Base-by-base conservation (phyloP, 2,113 vertebrate genomes). In the Elanus axillaris region DNA sequence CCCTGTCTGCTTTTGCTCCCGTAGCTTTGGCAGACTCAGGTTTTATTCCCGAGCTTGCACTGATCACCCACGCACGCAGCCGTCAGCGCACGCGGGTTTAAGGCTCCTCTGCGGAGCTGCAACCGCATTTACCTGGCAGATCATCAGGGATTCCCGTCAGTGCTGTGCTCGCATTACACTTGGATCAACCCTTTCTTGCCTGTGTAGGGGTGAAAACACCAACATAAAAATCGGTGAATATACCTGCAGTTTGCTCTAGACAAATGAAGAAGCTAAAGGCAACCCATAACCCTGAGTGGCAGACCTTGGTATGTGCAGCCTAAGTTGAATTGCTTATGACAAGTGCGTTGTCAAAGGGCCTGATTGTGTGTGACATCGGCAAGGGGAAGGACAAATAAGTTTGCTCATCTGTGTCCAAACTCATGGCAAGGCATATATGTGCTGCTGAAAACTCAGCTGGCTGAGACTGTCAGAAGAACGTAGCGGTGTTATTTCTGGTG, bases 341-440 rank as follows among this genome's bases (percentile, higher is more conserved):
- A 95, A 90, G 38, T 21, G 64, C 74, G n/a, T 62, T 66, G 48
- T 71, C 48, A 77, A 76, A 81, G 36, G 23, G n/a, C 21, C 53
- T 94, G 59, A 90, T 7, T 66, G 52, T 50, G 43, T 74, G 38
- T 86, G 93, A 80, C 86, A 93, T 19, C 0, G 0, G 58, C 68
- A 92, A 92, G 86, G 69, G n/a, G n/a, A 95, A 89, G 80, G 90
- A 92, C 48, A 86, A 91, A 91, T 27, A 93, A 76, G 18, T 68
- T 87, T 93, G 52, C 47, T 91, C 56, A 85, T 86, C 73, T 88
- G 31, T 63, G 83, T 81, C 55, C 48, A 87, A 79, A 81, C 9
- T 79, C 68, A 53, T 38, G 42, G 69, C 42, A 81, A 90, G 25
- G 34, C 25, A 34, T 72, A 66, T 50, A 91, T 4, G 32, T 53